Evolutionary conservation across 2,113 vertebrate species (phyloP).

Genomic region (Chiloscyllium plagiosum): DNA sequence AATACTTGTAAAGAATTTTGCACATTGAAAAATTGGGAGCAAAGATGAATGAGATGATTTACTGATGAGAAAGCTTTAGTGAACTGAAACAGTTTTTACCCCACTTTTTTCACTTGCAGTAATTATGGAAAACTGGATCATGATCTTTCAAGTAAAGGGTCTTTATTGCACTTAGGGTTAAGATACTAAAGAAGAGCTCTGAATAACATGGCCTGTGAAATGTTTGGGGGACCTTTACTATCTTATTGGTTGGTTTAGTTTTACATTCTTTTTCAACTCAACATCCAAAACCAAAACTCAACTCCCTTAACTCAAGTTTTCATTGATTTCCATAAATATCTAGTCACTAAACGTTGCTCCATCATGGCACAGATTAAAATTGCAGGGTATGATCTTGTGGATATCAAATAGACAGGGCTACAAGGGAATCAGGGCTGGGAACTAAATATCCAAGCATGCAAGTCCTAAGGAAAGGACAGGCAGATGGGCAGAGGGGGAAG

Average conservation of each 20-base stretch:
- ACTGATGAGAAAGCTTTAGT: neutral
- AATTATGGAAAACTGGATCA: neutral
- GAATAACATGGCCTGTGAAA: neutral
- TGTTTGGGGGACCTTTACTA: neutral
- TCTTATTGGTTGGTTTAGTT: neutral
- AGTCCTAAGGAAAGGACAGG: too few species aligned
- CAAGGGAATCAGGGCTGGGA: too few species aligned
- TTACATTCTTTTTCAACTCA: neutral
- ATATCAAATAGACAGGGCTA: too few species aligned
- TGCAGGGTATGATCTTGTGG: too few species aligned
- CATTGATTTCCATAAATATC: neutral
- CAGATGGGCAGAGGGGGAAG: too few species aligned
- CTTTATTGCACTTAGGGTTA: neutral
- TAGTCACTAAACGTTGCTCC: neutral
- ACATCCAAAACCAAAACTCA: neutral
- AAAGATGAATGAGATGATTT: neutral
- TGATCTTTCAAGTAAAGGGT: neutral
- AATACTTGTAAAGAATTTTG: neutral
- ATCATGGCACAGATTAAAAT: neutral
- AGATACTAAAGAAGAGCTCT: neutral
- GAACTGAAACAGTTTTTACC: neutral
- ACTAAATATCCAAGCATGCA: too few species aligned
- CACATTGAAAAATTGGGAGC: neutral
- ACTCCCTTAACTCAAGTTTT: neutral
- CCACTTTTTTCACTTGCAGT: neutral